Percentiles rank a stretch among this genome's conserved stretches.
phyloP scores from a whole-genome alignment of 2,888 invertebrate species.

The Brachycybe producta region DNA sequence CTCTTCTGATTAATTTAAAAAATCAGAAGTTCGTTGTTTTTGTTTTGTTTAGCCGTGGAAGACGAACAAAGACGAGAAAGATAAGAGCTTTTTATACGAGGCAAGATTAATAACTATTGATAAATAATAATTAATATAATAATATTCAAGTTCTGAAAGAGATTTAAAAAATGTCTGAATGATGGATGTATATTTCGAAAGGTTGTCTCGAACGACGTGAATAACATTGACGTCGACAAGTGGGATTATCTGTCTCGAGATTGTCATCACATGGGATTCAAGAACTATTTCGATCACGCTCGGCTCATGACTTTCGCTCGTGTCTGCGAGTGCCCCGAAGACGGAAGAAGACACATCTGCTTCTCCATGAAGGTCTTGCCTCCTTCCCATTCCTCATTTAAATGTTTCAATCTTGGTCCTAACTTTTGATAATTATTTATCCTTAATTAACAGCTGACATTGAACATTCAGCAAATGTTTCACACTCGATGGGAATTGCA shows the following conservation, averaged over 20 bases:
- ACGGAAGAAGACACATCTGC: slow-evolving; percentile 29
- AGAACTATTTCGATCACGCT: slow-evolving; percentile 37
- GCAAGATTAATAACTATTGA: too few species aligned
- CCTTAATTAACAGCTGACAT: slow-evolving; percentile 29
- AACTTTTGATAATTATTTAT: slow-evolving; percentile 1
- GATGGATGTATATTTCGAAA: slow-evolving; percentile 29
- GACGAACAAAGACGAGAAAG: neutral
- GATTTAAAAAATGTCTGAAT: neutral
- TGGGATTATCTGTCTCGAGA: slow-evolving; percentile 54
- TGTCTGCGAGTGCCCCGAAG: slow-evolving; percentile 25
- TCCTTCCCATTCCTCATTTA: neutral
- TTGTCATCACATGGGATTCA: slow-evolving; percentile 37
- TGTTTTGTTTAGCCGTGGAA: slow-evolving; percentile 1
- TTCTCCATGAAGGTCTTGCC: slow-evolving; percentile 24
- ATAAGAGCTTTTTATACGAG: slow-evolving; percentile 15
- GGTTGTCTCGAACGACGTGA: slow-evolving; percentile 46
- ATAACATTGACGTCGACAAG: slow-evolving; percentile 51
- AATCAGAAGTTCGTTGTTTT: too few species aligned
- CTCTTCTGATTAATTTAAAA: too few species aligned
- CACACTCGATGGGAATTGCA: slow-evolving; percentile 38
- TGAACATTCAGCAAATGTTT: slow-evolving; percentile 40
- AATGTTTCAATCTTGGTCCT: too few species aligned
- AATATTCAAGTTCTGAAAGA: neutral
- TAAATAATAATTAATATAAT: neutral
- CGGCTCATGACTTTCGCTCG: slow-evolving; percentile 36